Evolutionary conservation across 2,797 vertebrate species (phyloP), one percentile per base, ranked within the genome.

Genomic region (Lacerta viridis): DNA sequence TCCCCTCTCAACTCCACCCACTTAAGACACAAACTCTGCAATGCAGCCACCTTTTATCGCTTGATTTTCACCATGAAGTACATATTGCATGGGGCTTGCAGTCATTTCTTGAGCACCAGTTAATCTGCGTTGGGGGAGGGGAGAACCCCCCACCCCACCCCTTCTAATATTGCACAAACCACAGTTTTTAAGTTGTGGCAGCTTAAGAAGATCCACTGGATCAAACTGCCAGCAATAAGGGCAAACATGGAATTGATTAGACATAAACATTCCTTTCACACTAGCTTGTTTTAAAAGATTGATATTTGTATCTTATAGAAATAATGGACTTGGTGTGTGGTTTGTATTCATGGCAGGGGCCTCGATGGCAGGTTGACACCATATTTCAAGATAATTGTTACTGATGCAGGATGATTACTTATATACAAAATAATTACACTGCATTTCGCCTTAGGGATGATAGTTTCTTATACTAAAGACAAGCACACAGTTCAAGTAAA

Each of bases 381-480:
- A 0, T 89, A 83, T 92, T 89, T 92, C 86, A 91, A 83, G 84
- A 72, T 88, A 91, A 93, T 84, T 89, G 66, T 91, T 89, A 88
- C 82, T 68, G 75, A 88, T 91, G 23, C 66, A 75, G 55, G 79
- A 80, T 66, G 39, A 88, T 86, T 92, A 82, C 78, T 80, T 85
- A 75, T 71, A 93, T 46, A 75, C 75, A 85, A 84, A 89, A 87
- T 87, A 85, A 91, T 89, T 82, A 39, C 87, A 80, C 50, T 92
- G 33, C 64, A 41, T 94, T 89, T 89, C 93, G 87, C 87, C 85
- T 93, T 91, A 90, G 78, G 29, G 18, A 87, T 90, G 71, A 80
- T 81, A 89, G 33, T 89, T 80, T 93, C 80, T 85, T 36, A 92
- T 90, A 93, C 79, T 87, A 92, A 93, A 94, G 89, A 93, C 82